Percentiles rank a stretch among this genome's conserved stretches.
Conservation (phyloP, 2,888 invertebrate species). For the Thereva nobilitata region DNA sequence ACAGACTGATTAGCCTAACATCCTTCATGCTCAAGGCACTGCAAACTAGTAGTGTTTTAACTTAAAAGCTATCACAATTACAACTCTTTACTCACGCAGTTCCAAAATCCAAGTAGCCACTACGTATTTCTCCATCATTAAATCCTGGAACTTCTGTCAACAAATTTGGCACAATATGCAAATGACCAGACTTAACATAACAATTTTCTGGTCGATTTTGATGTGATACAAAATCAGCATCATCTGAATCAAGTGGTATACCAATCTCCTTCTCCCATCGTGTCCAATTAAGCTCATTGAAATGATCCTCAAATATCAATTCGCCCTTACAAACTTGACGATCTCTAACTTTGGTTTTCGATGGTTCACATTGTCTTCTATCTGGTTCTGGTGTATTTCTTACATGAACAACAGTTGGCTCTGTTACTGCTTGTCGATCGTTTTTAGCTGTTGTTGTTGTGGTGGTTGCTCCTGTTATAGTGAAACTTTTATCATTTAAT, state of each 20-base stretch:
- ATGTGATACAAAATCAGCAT: slow-evolving; percentile 60
- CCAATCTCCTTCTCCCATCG: slow-evolving; percentile 66
- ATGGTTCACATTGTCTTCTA: slow-evolving; percentile 28
- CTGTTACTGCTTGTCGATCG: neutral
- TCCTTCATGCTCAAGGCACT: neutral
- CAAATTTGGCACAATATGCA: slow-evolving; percentile 56
- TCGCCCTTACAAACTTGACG: slow-evolving; percentile 59
- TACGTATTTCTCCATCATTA: slow-evolving; percentile 46
- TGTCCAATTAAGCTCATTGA: slow-evolving; percentile 59
- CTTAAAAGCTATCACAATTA: neutral
- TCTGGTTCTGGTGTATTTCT: neutral
- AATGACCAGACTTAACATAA: slow-evolving; percentile 49
- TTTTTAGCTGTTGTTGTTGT: neutral
- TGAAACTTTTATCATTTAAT: slow-evolving; percentile 15
- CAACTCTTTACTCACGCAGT: slow-evolving; percentile 47
- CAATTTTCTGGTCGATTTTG: slow-evolving; percentile 53
- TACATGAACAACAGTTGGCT: neutral
- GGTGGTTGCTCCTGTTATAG: neutral
- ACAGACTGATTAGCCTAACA: neutral
- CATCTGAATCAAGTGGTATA: slow-evolving; percentile 59
- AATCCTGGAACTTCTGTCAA: slow-evolving; percentile 47
- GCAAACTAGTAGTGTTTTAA: neutral
- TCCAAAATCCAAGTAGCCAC: slow-evolving; percentile 54
- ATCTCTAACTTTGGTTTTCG: slow-evolving; percentile 49
- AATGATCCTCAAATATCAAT: slow-evolving; percentile 67